Percentiles rank a stretch among this genome's conserved stretches.
Conservation (phyloP, 2,113 vertebrate genomes). For the Pelusios castaneus region DNA sequence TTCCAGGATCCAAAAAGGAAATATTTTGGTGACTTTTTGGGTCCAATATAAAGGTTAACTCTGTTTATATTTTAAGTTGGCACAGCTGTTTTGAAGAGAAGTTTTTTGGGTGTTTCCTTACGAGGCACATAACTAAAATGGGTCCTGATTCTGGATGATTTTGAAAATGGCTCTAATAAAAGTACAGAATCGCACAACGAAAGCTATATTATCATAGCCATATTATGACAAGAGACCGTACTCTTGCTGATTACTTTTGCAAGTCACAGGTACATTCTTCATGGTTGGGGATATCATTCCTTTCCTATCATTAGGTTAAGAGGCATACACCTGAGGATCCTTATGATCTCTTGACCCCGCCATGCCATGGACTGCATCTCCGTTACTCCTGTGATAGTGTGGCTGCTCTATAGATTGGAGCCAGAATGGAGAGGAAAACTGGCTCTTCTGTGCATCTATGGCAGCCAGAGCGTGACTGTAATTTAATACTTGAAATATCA, state of each 20-base stretch:
- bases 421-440: background rate
- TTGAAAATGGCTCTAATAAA: background rate
- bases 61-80: background rate
- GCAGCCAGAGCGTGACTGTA: background rate
- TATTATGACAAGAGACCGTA: background rate
- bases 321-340: background rate
- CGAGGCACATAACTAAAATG: background rate
- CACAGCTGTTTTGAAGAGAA: background rate
- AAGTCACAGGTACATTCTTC: background rate
- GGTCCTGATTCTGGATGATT: fast-evolving
- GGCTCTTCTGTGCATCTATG: background rate
- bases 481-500: background rate
- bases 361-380: background rate
- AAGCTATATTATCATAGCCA: background rate
- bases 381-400: background rate
- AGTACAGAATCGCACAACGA: background rate
- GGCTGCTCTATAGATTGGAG: background rate
- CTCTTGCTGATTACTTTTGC: background rate
- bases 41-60: background rate
- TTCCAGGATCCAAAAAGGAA: too few relatives aligned
- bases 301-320: background rate
- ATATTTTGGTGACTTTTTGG: too few relatives aligned
- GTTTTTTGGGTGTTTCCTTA: background rate
- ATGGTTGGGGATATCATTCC: background rate
- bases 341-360: background rate